Base-by-base conservation (phyloP, 1,140 invertebrate species). In the Parasteatoda tepidariorum region DNA sequence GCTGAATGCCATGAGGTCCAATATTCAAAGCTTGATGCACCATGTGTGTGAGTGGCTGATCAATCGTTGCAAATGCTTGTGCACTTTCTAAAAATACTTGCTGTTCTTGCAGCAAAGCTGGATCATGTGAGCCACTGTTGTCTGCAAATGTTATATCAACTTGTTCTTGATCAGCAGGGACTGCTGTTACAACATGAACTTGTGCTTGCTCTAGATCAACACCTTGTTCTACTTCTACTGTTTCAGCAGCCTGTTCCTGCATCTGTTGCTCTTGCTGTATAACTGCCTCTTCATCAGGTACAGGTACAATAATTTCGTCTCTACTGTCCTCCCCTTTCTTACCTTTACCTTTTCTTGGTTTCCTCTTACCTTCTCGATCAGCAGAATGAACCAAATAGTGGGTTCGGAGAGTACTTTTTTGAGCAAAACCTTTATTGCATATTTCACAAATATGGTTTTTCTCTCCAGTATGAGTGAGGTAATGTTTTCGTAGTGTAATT, bases 381-480 rank as follows among this genome's bases (percentile, higher is more conserved):
- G 81, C 59, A 34, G 81, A 83, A 66, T 83, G 81, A 0, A 74
- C 70, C 24, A 73, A 61, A 34, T 83, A 83, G 57, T 83, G 81
- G 26, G 81, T 83, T 15, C 81, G 57, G 13, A 83, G 61, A 7
- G 81, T 83, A 34, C 81, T 83, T 74, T 83, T 83, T 28, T 83
- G 81, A 55, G 81, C 81, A 83, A 83, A 83, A 3, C 68, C 81
- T 33, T 83, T 83, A 30, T 83, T 83, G 22, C 81, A 83, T 28
- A 83, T 67, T 22, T 83, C 81, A 73, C 81, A 83, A 7, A 83
- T 83, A 28, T 83, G 81, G 28, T 83, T 83, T 24, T 83, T 83
- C 24, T 83, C 81, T 18, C 81, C 81, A 24, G 81, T 83, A 41
- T 83, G 81, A 34, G 81, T 83, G 3, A 83, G 33, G 38, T 83